Evolutionary conservation across 2,888 invertebrate genomes (phyloP).

Genomic region (Lasioglossum malachurum): DNA sequence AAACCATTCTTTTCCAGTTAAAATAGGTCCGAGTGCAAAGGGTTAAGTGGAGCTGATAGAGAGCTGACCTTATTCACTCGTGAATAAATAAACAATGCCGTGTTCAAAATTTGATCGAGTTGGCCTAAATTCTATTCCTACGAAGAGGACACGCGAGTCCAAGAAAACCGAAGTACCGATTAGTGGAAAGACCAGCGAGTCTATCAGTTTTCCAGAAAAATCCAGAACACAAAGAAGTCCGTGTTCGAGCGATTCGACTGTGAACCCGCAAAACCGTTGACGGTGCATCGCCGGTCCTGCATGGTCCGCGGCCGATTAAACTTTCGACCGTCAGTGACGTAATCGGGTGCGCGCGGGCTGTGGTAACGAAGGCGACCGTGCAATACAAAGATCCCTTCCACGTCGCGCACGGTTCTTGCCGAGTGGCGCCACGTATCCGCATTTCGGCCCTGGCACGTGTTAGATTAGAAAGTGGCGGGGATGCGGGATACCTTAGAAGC

Average conservation of each 20-base stretch:
- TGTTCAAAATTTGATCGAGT: too few relatives aligned
- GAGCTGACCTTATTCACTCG: too few relatives aligned
- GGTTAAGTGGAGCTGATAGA: too few relatives aligned
- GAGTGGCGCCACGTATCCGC: conserved; percentile 62
- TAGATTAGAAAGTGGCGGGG: conserved; percentile 71
- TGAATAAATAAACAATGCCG: background rate
- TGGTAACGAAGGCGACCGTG: conserved; percentile 45
- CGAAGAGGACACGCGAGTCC: too few relatives aligned
- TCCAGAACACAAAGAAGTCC: background rate
- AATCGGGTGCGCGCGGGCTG: conserved; percentile 33
- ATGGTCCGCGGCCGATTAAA: conserved; percentile 44
- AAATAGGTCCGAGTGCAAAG: background rate
- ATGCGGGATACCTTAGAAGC: conserved; percentile 66
- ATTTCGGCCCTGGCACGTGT: conserved; percentile 77
- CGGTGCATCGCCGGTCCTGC: conserved; percentile 31
- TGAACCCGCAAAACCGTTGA: background rate
- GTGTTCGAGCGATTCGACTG: background rate
- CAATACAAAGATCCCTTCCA: conserved; percentile 46
- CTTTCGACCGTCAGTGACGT: conserved; percentile 61
- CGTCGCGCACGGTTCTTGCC: conserved; percentile 40
- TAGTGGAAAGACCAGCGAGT: too few relatives aligned
- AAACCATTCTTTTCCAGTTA: too few relatives aligned
- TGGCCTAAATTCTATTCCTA: too few relatives aligned
- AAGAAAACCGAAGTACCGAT: too few relatives aligned
- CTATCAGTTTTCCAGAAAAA: background rate